These are phyloP conservation scores for Halyomorpha halys DNA, from an alignment of 1,140 invertebrate species.

Conservation along the genomic window DNA sequence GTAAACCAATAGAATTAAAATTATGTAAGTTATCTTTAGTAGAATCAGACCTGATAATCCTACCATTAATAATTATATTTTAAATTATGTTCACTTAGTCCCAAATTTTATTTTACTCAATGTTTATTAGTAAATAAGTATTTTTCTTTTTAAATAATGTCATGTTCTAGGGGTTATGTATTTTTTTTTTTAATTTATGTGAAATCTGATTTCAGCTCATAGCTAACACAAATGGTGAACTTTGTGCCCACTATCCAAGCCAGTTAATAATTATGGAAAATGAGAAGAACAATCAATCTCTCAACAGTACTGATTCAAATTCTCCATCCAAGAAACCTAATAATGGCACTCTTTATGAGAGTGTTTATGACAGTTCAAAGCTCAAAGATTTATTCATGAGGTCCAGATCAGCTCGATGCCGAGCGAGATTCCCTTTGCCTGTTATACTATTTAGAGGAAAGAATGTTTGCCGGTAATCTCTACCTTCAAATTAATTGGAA, in stretches of 20 bases:
- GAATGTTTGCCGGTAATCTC: constrained; percentile 46
- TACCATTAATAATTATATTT: no score
- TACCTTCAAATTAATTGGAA: no score
- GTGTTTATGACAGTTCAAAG: constrained; percentile 45
- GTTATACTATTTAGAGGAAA: constrained; percentile 70
- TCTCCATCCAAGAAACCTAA: constrained; percentile 34
- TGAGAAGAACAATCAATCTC: constrained; percentile 39
- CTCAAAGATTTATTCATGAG: constrained; percentile 46
- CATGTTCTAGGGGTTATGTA: no score
- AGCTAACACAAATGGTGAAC: constrained; percentile 54
- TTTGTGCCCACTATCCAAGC: constrained; percentile 65
- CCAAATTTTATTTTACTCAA: no score
- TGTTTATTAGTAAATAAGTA: no score
- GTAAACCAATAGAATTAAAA: no score
- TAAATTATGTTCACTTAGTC: no score
- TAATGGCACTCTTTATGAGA: constrained; percentile 50
- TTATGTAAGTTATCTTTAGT: no score
- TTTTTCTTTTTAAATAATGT: no score
- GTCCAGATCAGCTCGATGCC: constrained; percentile 50
- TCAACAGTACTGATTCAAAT: constrained; percentile 16
- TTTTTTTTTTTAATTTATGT: neutral
- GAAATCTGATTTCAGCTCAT: constrained; percentile 38
- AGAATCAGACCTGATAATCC: no score
- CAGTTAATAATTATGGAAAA: constrained; percentile 59
- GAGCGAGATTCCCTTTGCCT: constrained; percentile 65